Conservation (phyloP, 2,797 vertebrate species). For the Lutjanus campechanus region DNA sequence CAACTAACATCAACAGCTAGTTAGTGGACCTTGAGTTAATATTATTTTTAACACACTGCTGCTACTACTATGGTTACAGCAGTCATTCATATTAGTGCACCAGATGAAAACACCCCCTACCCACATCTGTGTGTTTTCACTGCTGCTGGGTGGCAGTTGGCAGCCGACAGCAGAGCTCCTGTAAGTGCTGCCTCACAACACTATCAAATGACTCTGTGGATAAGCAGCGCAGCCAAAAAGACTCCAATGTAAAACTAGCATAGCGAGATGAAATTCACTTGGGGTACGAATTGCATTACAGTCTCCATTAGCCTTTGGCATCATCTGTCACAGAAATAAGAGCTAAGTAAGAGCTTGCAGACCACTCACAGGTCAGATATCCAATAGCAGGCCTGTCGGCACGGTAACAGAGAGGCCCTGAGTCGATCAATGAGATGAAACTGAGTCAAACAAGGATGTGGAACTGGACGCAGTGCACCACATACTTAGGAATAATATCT, state of each 20-base stretch:
- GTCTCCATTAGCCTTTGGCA: constrained; percentile 73
- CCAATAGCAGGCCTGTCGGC: constrained; percentile 50
- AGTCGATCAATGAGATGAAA: constrained; percentile 53
- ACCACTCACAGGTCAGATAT: constrained; percentile 70
- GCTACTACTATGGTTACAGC: neutral
- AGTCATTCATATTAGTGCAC: neutral
- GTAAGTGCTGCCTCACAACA: constrained; percentile 23
- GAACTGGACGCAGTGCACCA: constrained; percentile 23
- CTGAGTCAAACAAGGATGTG: constrained; percentile 47
- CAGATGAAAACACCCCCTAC: constrained; percentile 1
- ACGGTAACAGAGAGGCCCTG: constrained; percentile 42
- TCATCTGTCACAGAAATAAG: constrained; percentile 63
- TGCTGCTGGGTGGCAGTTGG: constrained; percentile 33
- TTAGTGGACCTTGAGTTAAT: neutral
- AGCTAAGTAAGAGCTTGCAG: constrained; percentile 65
- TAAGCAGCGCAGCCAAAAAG: constrained; percentile 43
- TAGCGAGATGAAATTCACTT: constrained; percentile 54
- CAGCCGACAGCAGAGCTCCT: constrained; percentile 39
- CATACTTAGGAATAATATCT: constrained; percentile 15
- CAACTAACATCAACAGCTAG: too few species aligned
- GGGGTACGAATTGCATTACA: constrained; percentile 58
- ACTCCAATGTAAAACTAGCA: constrained; percentile 44
- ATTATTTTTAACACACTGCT: neutral
- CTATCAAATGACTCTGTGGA: constrained; percentile 45
- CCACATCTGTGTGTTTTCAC: constrained; percentile 24